These are phyloP conservation scores for Dascillus cervinus DNA, from an alignment of 2,888 invertebrate species.

Conservation along the genomic window DNA sequence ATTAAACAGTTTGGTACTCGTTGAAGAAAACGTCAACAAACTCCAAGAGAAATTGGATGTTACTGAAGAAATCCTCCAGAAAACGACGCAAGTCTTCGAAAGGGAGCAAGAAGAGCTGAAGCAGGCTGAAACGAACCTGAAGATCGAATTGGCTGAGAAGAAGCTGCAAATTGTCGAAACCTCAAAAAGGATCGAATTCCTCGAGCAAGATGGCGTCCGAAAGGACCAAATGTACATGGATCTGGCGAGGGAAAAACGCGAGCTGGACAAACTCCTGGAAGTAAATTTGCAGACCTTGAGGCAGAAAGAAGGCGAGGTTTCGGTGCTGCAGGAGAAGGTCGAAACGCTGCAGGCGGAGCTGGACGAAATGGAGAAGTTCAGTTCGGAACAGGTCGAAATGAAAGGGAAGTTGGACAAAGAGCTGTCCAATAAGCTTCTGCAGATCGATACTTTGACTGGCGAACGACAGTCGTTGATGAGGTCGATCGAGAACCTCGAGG, in stretches of 20 bases:
- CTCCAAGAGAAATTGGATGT: conserved; percentile 48
- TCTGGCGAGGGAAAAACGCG: conserved; percentile 51
- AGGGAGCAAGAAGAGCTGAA: conserved; percentile 49
- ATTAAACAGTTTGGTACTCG: conserved; percentile 44
- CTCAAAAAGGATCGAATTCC: conserved; percentile 46
- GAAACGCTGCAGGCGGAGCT: conserved; percentile 44
- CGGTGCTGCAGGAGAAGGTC: too few relatives aligned
- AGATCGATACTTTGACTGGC: too few relatives aligned
- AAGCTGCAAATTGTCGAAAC: conserved; percentile 49
- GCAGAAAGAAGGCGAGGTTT: too few relatives aligned
- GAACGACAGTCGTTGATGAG: too few relatives aligned
- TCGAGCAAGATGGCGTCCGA: conserved; percentile 50
- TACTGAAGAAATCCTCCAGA: conserved; percentile 48
- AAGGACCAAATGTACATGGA: conserved; percentile 52
- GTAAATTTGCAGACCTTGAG: too few relatives aligned
- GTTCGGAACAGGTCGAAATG: conserved; percentile 28
- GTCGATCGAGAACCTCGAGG: too few relatives aligned
- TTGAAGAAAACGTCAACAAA: conserved; percentile 48
- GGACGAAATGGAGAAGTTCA: conserved; percentile 20
- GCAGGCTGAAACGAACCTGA: conserved; percentile 44
- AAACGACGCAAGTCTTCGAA: conserved; percentile 41
- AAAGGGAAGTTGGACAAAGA: too few relatives aligned
- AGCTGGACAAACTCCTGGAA: conserved; percentile 45
- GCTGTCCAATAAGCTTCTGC: too few relatives aligned
- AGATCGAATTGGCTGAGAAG: conserved; percentile 50